Evolutionary conservation across 2,888 invertebrate genomes (phyloP).

Genomic region (Meiosimyza decipiens): DNA sequence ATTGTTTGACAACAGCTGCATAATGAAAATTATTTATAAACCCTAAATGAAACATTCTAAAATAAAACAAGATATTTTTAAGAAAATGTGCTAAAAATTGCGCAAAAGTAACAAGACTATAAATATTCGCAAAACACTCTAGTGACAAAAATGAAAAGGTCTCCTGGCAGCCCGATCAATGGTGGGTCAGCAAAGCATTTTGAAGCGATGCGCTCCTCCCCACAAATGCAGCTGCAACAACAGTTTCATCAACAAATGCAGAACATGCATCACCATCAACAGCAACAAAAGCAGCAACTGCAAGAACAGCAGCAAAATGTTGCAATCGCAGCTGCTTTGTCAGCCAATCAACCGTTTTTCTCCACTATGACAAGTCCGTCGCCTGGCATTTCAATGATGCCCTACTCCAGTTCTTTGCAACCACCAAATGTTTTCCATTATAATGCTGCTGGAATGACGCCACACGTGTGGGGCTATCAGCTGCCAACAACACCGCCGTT

Average conservation of each 20-base stretch:
- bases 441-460: constrained; percentile 27
- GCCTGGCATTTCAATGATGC: not conserved
- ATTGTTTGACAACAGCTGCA: constrained; percentile 11
- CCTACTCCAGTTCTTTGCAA: not conserved
- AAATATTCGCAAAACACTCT: no score
- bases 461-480: constrained; percentile 42
- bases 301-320: constrained; percentile 35
- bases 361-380: not conserved
- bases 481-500: constrained; percentile 37
- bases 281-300: constrained; percentile 35
- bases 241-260: constrained; percentile 37
- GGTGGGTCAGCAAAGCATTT: constrained; percentile 37
- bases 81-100: no score
- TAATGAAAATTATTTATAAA: not conserved
- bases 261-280: constrained; percentile 31
- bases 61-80: no score
- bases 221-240: constrained; percentile 29
- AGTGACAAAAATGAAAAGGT: constrained; percentile 22
- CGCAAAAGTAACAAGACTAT: no score
- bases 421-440: constrained; percentile 2
- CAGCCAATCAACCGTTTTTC: constrained; percentile 27
- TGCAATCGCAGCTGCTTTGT: constrained; percentile 8
- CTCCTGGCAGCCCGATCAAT: constrained; percentile 1
- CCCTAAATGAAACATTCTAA: no score
- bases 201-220: constrained; percentile 24